Evolutionary conservation across 2,113 vertebrate genomes (phyloP).

Genomic region (Leucoraja erinaceus): DNA sequence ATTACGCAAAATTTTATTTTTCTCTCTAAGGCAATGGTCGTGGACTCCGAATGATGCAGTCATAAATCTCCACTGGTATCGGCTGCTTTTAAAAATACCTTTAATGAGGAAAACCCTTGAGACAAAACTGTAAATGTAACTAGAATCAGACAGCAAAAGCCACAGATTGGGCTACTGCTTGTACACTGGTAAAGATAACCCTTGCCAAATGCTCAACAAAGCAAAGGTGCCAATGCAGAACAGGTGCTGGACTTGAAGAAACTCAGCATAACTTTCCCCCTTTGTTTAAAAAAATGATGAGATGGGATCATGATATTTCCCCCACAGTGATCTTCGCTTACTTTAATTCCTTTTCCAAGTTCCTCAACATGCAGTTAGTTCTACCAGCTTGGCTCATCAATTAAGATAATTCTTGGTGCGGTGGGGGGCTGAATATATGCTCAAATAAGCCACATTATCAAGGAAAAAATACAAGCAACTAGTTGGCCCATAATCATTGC

Average conservation of each 20-base stretch:
- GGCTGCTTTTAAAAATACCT: constrained; percentile 50
- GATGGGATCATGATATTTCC: constrained; percentile 8
- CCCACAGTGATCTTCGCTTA: background rate
- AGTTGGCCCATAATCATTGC: background rate
- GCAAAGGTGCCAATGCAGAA: constrained; percentile 15
- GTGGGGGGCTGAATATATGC: background rate
- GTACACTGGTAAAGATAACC: background rate
- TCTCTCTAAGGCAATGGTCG: constrained; percentile 61
- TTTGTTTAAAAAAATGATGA: background rate
- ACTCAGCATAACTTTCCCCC: background rate
- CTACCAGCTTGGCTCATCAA: constrained; percentile 9
- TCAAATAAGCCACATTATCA: constrained; percentile 4
- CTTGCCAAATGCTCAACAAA: constrained; percentile 9
- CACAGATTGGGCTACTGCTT: background rate
- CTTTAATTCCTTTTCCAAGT: constrained; percentile 24
- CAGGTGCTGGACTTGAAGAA: background rate
- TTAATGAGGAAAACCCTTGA: background rate
- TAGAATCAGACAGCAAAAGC: background rate
- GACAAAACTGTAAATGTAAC: background rate
- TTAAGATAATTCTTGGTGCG: constrained; percentile 7
- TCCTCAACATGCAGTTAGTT: background rate
- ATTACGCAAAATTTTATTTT: constrained; percentile 75
- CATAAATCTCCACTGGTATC: constrained; percentile 61
- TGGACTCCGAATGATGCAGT: constrained; percentile 51
- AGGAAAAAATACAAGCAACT: background rate